Percentiles rank a stretch among this genome's conserved stretches.
phyloP scores from a whole-genome alignment of 1,140 invertebrate genomes.

The Trachymyrmex cornetzi region DNA sequence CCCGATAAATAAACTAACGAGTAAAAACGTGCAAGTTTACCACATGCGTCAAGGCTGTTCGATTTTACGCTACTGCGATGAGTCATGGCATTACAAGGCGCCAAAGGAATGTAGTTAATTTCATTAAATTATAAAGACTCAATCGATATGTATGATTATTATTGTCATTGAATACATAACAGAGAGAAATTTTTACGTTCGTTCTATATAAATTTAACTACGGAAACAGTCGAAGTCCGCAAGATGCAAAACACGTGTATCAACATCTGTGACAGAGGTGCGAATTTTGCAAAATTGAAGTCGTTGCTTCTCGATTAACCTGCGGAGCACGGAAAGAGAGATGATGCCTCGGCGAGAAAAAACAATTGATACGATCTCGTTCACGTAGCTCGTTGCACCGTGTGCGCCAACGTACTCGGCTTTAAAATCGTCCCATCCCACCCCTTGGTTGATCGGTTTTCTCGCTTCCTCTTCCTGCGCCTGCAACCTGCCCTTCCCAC shows the following conservation, averaged over 20 bases:
- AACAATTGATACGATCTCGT: constrained; percentile 80
- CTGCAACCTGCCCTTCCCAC: neutral
- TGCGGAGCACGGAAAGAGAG: constrained; percentile 65
- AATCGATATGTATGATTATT: constrained; percentile 30
- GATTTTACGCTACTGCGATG: constrained; percentile 65
- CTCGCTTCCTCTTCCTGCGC: constrained; percentile 30
- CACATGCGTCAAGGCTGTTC: constrained; percentile 74
- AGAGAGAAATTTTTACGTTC: neutral
- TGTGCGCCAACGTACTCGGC: constrained; percentile 69
- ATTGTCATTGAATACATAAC: neutral
- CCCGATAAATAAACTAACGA: constrained; percentile 78
- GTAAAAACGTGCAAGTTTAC: constrained; percentile 69
- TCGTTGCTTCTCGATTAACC: constrained; percentile 76
- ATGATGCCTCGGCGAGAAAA: constrained; percentile 75
- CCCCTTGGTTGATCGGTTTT: constrained; percentile 17
- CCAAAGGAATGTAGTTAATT: constrained; percentile 56
- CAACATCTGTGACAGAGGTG: constrained; percentile 51
- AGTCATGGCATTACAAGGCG: constrained; percentile 49
- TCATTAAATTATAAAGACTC: constrained; percentile 44
- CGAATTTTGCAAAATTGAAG: constrained; percentile 75
- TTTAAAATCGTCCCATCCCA: constrained; percentile 74
- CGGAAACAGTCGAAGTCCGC: neutral
- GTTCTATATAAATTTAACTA: constrained; percentile 10
- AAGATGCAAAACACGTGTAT: constrained; percentile 36
- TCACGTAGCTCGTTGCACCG: constrained; percentile 75